Percentiles rank a stretch among this genome's conserved stretches.
Conservation (phyloP, 2,797 vertebrate species). For the Tauraco hartlaubi region DNA sequence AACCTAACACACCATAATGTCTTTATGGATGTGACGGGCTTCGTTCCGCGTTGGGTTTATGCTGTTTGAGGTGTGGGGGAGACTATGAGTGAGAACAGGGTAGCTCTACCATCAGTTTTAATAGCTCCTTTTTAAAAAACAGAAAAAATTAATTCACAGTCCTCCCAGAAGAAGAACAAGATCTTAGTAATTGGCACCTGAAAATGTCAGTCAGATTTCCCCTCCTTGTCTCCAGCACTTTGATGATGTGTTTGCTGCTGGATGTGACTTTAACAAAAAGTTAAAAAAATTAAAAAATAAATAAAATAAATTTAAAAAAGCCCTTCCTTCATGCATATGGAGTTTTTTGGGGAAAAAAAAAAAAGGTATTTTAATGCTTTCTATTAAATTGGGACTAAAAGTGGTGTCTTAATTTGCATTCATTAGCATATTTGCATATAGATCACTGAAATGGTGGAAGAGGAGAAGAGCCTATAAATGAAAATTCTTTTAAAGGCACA, state of each 20-base stretch:
- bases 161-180: slow-evolving; percentile 53
- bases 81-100: not conserved
- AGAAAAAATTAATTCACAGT: slow-evolving; percentile 47
- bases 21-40: not conserved
- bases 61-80: not conserved
- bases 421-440: slow-evolving; percentile 91
- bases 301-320: slow-evolving; percentile 69
- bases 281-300: slow-evolving; percentile 68
- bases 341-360: slow-evolving; percentile 80
- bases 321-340: slow-evolving; percentile 87
- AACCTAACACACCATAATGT: not conserved
- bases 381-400: slow-evolving; percentile 92
- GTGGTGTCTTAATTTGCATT: slow-evolving; percentile 90
- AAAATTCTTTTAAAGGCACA: slow-evolving; percentile 88
- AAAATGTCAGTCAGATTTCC: slow-evolving; percentile 78
- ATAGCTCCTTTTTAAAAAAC: slow-evolving; percentile 22
- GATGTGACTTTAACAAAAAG: slow-evolving; percentile 80
- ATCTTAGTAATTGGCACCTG: slow-evolving; percentile 73
- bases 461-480: slow-evolving; percentile 88
- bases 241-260: slow-evolving; percentile 77
- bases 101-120: not conserved
- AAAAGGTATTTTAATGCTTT: slow-evolving; percentile 91
- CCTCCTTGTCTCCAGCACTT: slow-evolving; percentile 75
- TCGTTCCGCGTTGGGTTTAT: not conserved
- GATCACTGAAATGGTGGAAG: slow-evolving; percentile 88